Percentiles rank a stretch among this genome's conserved stretches.
Conservation (phyloP, 2,797 vertebrate genomes). For the Oryzias sinensis region DNA sequence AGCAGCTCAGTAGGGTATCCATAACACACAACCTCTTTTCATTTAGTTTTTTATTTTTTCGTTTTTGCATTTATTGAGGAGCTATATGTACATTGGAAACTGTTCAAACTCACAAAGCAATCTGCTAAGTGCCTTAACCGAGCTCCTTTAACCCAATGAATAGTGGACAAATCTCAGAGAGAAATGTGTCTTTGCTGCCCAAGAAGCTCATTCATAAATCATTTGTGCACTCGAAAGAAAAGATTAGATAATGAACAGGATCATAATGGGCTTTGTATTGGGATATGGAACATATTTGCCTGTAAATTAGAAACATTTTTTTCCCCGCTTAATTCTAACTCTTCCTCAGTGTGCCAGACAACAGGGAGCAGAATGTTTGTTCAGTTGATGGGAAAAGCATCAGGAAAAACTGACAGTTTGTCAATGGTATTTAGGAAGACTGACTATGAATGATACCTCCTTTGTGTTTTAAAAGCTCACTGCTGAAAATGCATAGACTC, state of each 20-base stretch:
- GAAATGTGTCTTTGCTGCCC: constrained; percentile 53
- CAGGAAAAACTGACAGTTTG: constrained; percentile 44
- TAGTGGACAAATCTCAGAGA: constrained; percentile 35
- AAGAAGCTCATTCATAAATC: constrained; percentile 64
- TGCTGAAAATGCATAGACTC: constrained; percentile 33
- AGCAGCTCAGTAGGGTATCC: constrained; percentile 61
- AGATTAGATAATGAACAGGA: constrained; percentile 54
- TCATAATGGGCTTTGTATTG: constrained; percentile 58
- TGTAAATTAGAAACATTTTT: constrained; percentile 50
- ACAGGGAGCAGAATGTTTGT: constrained; percentile 40
- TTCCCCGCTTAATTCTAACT: constrained; percentile 33
- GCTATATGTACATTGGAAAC: constrained; percentile 46
- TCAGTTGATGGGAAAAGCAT: constrained; percentile 51
- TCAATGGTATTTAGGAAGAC: constrained; percentile 33
- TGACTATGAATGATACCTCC: constrained; percentile 24
- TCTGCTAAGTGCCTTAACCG: constrained; percentile 65
- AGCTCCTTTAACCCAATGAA: constrained; percentile 59
- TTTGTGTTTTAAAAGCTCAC: constrained; percentile 41
- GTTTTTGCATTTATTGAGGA: constrained; percentile 43
- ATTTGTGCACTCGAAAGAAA: constrained; percentile 58
- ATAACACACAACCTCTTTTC: constrained; percentile 42
- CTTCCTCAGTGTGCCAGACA: constrained; percentile 46
- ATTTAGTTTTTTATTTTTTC: constrained; percentile 32
- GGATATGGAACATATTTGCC: constrained; percentile 58
- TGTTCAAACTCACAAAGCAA: constrained; percentile 63